Evolutionary conservation across 2,113 vertebrate species (phyloP).

Genomic region (Microcebus tavaratra): DNA sequence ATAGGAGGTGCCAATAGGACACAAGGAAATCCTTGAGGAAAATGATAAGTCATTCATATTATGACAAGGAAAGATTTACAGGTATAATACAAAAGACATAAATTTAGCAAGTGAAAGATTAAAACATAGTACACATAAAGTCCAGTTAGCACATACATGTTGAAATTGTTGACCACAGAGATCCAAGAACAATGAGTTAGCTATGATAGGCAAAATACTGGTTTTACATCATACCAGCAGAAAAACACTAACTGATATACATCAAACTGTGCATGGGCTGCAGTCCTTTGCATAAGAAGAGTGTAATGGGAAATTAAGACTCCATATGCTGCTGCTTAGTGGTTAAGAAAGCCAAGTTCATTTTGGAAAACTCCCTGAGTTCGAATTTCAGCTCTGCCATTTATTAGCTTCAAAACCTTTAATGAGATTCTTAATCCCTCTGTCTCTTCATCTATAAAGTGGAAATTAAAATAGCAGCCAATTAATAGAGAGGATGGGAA

Average conservation of each 20-base stretch:
- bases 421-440: slow-evolving; percentile 62
- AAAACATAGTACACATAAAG: slow-evolving; percentile 40
- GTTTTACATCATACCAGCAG: slow-evolving; percentile 10
- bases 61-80: slow-evolving; percentile 59
- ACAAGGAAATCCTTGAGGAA: slow-evolving; percentile 58
- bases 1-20: not conserved
- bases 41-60: slow-evolving; percentile 47
- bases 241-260: slow-evolving; percentile 36
- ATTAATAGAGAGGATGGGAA: slow-evolving; percentile 25
- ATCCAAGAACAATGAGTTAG: not conserved
- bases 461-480: slow-evolving; percentile 65
- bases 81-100: not conserved
- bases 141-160: not conserved
- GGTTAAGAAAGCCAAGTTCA: slow-evolving; percentile 33
- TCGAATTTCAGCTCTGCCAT: slow-evolving; percentile 57
- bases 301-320: slow-evolving; percentile 39
- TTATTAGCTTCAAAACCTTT: slow-evolving; percentile 61
- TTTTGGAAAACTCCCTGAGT: slow-evolving; percentile 47
- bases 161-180: not conserved
- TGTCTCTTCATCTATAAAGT: slow-evolving; percentile 62
- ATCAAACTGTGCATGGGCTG: not conserved
- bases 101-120: slow-evolving; percentile 67
- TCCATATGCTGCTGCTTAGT: not conserved
- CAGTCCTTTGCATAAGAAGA: not conserved
- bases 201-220: not conserved